Evolutionary conservation across 2,113 vertebrate genomes (phyloP).

Genomic region (Sinocyclocheilus anshuiensis): DNA sequence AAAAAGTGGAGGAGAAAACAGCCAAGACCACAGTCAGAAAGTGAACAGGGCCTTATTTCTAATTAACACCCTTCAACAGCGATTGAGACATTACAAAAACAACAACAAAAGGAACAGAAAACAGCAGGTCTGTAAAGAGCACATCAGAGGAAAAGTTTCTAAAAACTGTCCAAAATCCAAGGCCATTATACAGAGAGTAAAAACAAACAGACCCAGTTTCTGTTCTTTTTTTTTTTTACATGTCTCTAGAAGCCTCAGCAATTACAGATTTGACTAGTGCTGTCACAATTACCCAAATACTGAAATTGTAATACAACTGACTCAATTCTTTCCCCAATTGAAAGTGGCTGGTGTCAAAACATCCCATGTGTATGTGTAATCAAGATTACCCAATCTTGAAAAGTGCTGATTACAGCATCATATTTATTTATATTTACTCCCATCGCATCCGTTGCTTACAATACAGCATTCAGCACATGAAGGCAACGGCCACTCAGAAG

Average conservation of each 20-base stretch:
- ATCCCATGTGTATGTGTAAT: background rate
- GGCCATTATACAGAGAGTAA: background rate
- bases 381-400: background rate
- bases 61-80: background rate
- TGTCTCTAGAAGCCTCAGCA: background rate
- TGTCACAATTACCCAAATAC: background rate
- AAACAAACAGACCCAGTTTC: background rate
- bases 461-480: background rate
- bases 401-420: background rate
- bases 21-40: conserved; percentile 45
- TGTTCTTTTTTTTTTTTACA: background rate
- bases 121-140: background rate
- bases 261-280: background rate
- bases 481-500: background rate
- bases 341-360: background rate
- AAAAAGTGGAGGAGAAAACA: conserved; percentile 67
- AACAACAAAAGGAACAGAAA: background rate
- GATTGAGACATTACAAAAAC: background rate
- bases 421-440: background rate
- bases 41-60: background rate
- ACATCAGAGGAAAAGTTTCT: background rate
- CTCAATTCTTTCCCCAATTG: background rate
- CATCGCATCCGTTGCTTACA: background rate
- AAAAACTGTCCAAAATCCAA: background rate
- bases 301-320: background rate